Conservation (phyloP, 2,888 invertebrate species). For the Drosophila robusta region DNA sequence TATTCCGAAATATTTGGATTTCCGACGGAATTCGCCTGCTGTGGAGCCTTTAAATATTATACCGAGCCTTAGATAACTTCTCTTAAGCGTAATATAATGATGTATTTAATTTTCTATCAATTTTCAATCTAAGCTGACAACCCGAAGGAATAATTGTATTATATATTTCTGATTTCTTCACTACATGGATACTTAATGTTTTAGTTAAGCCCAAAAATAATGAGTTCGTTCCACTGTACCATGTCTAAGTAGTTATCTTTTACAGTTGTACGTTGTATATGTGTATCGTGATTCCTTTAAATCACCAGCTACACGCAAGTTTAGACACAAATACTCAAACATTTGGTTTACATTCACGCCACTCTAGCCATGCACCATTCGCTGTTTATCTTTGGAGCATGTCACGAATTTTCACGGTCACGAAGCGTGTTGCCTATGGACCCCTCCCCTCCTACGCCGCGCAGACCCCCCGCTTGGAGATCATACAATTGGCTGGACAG, state of each 20-base stretch:
- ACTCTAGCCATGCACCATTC: conserved; percentile 20
- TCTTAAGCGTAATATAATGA: too few species aligned
- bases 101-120: too few species aligned
- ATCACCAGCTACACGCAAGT: conserved; percentile 42
- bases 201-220: background rate
- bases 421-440: conserved; percentile 48
- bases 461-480: background rate
- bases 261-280: conserved; percentile 22
- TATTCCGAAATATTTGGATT: too few species aligned
- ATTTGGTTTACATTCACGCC: conserved; percentile 48
- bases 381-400: conserved; percentile 41
- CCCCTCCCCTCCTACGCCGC: conserved; percentile 8
- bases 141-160: too few species aligned
- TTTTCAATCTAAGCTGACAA: too few species aligned
- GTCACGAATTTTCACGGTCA: conserved; percentile 75
- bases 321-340: conserved; percentile 21
- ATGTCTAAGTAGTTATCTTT: conserved; percentile 8
- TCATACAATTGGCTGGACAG: conserved; percentile 29
- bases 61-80: too few species aligned
- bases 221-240: conserved; percentile 12
- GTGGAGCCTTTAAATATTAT: too few species aligned
- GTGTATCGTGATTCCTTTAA: conserved; percentile 48
- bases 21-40: too few species aligned
- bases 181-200: too few species aligned
- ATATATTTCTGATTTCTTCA: background rate